Evolutionary conservation across 2,113 vertebrate species (phyloP).

Genomic region (Galbula dea): DNA sequence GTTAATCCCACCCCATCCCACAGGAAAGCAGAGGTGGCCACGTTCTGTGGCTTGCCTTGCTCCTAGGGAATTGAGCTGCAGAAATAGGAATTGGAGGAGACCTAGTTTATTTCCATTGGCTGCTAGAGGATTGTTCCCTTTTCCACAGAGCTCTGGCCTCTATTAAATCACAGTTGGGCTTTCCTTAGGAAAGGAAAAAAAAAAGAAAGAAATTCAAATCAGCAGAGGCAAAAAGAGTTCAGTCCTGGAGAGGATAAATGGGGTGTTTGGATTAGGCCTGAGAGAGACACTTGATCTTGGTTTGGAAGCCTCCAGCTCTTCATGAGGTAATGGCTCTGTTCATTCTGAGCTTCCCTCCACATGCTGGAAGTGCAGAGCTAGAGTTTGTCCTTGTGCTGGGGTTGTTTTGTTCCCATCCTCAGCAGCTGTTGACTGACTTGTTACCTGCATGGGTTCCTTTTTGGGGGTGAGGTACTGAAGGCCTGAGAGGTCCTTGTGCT

Average conservation of each 20-base stretch:
- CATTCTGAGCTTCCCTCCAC: neutral
- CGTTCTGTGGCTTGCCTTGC: fast-evolving
- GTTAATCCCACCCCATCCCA: neutral
- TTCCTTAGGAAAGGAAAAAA: neutral
- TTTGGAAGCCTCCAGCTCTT: neutral
- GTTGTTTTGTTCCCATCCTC: neutral
- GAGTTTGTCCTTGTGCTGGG: neutral
- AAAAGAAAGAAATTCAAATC: neutral
- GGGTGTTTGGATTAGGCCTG: neutral
- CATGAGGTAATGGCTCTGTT: neutral
- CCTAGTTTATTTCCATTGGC: constrained; percentile 54
- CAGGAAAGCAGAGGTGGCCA: neutral
- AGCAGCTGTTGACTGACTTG: neutral
- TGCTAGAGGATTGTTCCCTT: constrained; percentile 34
- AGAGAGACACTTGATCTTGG: neutral
- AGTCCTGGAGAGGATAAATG: neutral
- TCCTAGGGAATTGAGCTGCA: constrained; percentile 1
- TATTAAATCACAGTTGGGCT: constrained; percentile 19
- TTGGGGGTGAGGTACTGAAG: neutral
- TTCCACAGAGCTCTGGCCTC: constrained; percentile 33
- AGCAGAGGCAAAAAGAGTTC: neutral
- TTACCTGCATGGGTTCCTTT: neutral
- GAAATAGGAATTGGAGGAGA: constrained; percentile 39
- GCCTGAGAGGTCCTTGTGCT: neutral
- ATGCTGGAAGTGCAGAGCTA: neutral